Base-by-base conservation (phyloP, 1,140 invertebrate species). In the Caerostris darwini region DNA sequence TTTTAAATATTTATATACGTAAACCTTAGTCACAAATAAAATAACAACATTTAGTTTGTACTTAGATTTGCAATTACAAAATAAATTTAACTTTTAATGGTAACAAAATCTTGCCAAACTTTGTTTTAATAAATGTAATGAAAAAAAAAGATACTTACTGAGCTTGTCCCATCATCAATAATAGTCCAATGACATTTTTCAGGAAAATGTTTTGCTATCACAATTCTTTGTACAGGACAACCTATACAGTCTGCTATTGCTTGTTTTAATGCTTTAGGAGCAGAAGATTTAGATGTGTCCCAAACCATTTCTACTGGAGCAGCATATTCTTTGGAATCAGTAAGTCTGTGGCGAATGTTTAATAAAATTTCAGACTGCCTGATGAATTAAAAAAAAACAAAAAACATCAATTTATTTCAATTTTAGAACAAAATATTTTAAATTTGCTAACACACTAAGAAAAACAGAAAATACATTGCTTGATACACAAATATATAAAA, bases 121-220 rank as follows among this genome's bases (percentile, higher is more conserved):
- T 34, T 34, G 34, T 34, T 34, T 34, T 34, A 34, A 12, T 8
- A 50, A 77, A 77, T 69, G 4, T 5, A 69, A 69, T 19, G 50
- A 77, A 77, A 77, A 12, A n/a, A 10, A 56, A 71, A 91, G 57
- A 50, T 12, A 82, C 92, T 61, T 88, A 93, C 92, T 5, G 92
- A 69, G 87, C n/a, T 93, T 50, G 85, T 88, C 2, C 92, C 89
- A 86, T 94, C 94, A 57, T 92, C 89, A 81, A 94, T 94, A 10
- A 94, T 61, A n/a, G 77, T 56, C 94, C 94, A 94, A 2, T 92
- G 58, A 82, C 83, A 94, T 58, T 77, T 94, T 94, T 94, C 94
- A 7, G 89, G 89, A 88, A 94, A 94, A 64, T 88, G 82, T 69
- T 92, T 94, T 7, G 94, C 94, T 71, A 87, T 64, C 1, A 94